Evolutionary conservation across 2,888 invertebrate species (phyloP).

Genomic region (Carcina quercana): DNA sequence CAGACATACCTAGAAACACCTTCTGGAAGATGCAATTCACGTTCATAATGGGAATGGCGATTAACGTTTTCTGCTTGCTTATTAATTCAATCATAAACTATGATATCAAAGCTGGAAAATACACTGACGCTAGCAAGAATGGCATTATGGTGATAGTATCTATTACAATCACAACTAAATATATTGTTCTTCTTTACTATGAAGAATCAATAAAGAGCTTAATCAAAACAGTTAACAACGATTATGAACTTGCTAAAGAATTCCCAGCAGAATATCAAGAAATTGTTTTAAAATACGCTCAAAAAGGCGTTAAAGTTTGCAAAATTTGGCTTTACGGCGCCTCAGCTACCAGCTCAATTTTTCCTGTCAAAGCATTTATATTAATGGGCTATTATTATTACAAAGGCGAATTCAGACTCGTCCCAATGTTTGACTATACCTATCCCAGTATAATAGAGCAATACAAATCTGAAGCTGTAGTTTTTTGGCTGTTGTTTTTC

Average conservation of each 20-base stretch:
- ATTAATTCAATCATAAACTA: conserved; percentile 29
- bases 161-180: conserved; percentile 34
- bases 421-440: conserved; percentile 39
- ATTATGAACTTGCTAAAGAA: conserved; percentile 30
- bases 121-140: conserved; percentile 39
- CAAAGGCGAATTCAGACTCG: conserved; percentile 27
- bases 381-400: conserved; percentile 33
- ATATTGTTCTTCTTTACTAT: conserved; percentile 28
- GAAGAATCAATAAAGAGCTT: conserved; percentile 26
- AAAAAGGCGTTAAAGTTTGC: conserved; percentile 31
- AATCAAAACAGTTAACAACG: conserved; percentile 31
- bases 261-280: conserved; percentile 27
- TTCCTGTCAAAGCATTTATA: conserved; percentile 36
- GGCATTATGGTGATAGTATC: conserved; percentile 34
- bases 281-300: conserved; percentile 29
- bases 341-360: conserved; percentile 26
- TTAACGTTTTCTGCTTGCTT: conserved; percentile 19
- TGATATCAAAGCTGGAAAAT: conserved; percentile 29
- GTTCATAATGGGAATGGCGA: conserved; percentile 16
- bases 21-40: conserved; percentile 26
- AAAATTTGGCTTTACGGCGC: conserved; percentile 34
- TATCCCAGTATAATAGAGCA: conserved; percentile 32
- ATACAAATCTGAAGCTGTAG: conserved; percentile 23
- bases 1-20: conserved; percentile 21
- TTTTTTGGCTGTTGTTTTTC: conserved; percentile 24